phyloP scores from a whole-genome alignment of 92 coral and sea anemone species.

The Epizoanthus ramosus region DNA sequence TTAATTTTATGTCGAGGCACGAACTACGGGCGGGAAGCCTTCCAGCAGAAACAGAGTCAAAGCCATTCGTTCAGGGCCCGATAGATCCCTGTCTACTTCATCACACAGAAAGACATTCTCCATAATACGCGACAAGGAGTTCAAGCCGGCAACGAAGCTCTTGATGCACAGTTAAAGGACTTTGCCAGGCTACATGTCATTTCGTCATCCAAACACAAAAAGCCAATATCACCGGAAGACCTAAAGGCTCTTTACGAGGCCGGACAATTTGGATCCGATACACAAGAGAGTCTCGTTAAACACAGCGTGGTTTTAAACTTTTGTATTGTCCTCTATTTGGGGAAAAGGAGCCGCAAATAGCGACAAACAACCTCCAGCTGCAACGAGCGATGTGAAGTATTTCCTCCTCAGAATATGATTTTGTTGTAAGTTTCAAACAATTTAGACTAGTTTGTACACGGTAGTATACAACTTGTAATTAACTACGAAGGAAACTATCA shows the following conservation, averaged over 20 bases:
- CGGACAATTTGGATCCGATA: slow-evolving; percentile 29
- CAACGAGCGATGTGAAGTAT: too few relatives aligned
- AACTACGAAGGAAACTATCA: too few relatives aligned
- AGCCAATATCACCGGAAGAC: slow-evolving; percentile 31
- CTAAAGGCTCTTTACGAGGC: slow-evolving; percentile 29
- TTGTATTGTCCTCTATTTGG: too few relatives aligned
- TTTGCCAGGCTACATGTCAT: slow-evolving; percentile 37
- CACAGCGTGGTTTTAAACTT: too few relatives aligned
- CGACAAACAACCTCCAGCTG: too few relatives aligned
- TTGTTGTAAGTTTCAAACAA: too few relatives aligned
- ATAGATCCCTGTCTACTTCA: slow-evolving; percentile 30
- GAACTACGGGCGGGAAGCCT: background rate
- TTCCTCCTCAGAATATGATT: too few relatives aligned
- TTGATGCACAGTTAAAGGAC: slow-evolving; percentile 23
- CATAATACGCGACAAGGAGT: slow-evolving; percentile 20
- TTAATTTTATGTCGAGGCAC: background rate
- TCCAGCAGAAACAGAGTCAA: background rate
- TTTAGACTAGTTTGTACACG: too few relatives aligned
- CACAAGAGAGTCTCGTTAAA: too few relatives aligned
- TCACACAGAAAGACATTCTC: slow-evolving; percentile 42
- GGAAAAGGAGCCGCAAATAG: too few relatives aligned
- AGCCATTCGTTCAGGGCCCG: slow-evolving; percentile 15
- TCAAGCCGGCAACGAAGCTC: slow-evolving; percentile 38
- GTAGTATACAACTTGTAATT: too few relatives aligned
- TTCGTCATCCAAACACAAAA: slow-evolving; percentile 47